A percentile compares a stretch with the other conserved stretches of the same genome.
Evolutionary conservation across 2,113 vertebrate species (phyloP).

Genomic region (Petaurus breviceps): DNA sequence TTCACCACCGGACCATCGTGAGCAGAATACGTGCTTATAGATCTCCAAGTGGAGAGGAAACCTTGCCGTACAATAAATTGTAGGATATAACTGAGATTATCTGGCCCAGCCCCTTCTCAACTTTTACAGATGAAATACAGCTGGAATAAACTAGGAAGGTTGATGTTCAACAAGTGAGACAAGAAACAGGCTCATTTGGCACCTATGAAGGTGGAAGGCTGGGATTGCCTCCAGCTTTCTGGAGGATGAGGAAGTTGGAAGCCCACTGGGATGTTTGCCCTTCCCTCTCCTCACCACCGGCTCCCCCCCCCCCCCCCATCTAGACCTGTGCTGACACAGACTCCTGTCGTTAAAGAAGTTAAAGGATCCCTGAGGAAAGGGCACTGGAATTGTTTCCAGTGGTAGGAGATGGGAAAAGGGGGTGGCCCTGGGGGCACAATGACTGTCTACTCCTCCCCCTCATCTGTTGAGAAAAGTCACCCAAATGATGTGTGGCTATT

Average conservation of each 20-base stretch:
- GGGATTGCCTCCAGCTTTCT: background rate
- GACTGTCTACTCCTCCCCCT: too few species aligned
- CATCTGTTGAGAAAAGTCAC: background rate
- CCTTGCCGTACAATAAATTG: too few species aligned
- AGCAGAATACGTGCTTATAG: too few species aligned
- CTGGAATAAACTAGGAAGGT: background rate
- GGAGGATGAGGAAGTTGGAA: constrained; percentile 12
- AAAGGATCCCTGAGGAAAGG: background rate
- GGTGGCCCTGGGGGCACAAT: background rate
- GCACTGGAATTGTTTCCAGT: background rate
- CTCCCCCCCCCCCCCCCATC: background rate
- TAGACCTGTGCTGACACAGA: background rate
- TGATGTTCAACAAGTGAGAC: background rate
- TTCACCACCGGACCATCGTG: background rate
- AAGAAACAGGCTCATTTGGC: background rate
- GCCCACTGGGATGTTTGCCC: background rate
- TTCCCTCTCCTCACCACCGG: background rate
- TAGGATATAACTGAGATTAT: too few species aligned
- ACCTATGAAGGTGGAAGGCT: background rate
- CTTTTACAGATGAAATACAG: background rate
- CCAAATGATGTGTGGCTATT: too few species aligned
- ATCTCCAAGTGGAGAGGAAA: background rate
- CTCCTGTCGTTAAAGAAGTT: background rate
- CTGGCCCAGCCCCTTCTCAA: background rate
- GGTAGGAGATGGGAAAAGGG: background rate